Conservation (phyloP, 2,113 vertebrate genomes). For the Gallinago paraguaiae region DNA sequence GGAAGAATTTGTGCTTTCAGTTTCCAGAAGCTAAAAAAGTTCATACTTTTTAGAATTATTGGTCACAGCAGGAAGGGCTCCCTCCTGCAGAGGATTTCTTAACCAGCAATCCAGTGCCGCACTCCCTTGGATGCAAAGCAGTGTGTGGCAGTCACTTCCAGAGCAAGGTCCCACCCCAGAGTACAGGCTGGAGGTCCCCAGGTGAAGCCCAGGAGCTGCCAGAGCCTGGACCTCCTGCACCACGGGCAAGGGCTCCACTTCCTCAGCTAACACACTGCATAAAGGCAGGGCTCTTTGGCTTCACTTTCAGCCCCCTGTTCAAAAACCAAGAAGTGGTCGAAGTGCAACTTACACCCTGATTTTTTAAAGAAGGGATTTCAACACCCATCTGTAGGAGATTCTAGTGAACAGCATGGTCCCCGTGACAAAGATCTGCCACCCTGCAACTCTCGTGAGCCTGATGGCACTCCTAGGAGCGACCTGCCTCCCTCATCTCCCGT, state of each 20-base stretch:
- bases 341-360: background rate
- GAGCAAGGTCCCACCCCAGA: background rate
- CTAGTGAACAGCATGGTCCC: fast-evolving
- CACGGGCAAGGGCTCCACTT: background rate
- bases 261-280: fast-evolving
- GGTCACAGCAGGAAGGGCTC: fast-evolving
- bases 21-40: background rate
- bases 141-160: fast-evolving
- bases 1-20: background rate
- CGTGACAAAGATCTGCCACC: fast-evolving
- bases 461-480: fast-evolving
- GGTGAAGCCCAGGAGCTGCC: background rate
- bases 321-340: background rate
- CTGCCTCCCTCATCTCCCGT: fast-evolving
- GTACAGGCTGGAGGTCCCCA: background rate
- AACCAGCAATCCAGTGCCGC: background rate
- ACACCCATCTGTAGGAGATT: fast-evolving
- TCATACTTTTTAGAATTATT: too few relatives aligned
- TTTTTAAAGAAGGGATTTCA: background rate
- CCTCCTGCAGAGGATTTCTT: background rate
- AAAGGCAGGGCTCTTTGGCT: background rate
- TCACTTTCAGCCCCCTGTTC: fast-evolving
- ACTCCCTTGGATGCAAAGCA: fast-evolving
- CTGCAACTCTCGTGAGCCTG: fast-evolving
- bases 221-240: background rate